Base-by-base conservation (phyloP, 92 coral and sea anemone genomes). In the Actinostola sp. region DNA sequence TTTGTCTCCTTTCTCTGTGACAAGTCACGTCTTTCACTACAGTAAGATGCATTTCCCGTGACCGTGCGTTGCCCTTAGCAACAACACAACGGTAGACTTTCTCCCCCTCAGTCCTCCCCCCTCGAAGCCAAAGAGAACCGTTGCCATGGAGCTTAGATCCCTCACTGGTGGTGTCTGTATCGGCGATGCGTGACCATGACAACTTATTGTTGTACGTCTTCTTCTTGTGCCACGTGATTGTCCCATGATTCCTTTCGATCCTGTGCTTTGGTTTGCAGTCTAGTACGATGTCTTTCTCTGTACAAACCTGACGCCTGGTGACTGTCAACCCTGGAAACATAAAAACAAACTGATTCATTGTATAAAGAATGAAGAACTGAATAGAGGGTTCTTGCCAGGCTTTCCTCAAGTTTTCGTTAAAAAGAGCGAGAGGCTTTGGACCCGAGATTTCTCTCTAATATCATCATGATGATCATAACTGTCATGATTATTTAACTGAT, bases 111-210 rank as follows among this genome's bases (percentile, higher is more conserved):
- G 28, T 20, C 55, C 80, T 44, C 46, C 68, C 80, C 14, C 71
- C 68, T 33, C 56, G 50, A 41, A 74, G 28, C 48, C 32, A 48
- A 5, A 74, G 62, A 46, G 80, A 74, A 5, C 80, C 80, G 43
- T 74, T 62, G 17, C 48, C 31, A 26, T 45, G 54, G 49, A 74
- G 48, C 10, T 32, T 53, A 29, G 35, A 21, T 28, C 61, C 66
- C 32, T 44, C 42, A 14, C 72, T 42, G 0, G 11, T 46, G 34
- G n/a, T 66, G 27, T 44, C 15, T 1, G 26, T 45, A 30, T 66
- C 38, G 3, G 35, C 14, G 29, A 66, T 30, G 2, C 36, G 58
- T 30, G 72, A 66, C 72, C 72, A 66, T 28, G 72, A 26, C 27
- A 48, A 26, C 46, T 49, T 48, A 25, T 34, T 28, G 32, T 28